Conservation (phyloP, 1,140 invertebrate species). For the Copidosoma floridanum region DNA sequence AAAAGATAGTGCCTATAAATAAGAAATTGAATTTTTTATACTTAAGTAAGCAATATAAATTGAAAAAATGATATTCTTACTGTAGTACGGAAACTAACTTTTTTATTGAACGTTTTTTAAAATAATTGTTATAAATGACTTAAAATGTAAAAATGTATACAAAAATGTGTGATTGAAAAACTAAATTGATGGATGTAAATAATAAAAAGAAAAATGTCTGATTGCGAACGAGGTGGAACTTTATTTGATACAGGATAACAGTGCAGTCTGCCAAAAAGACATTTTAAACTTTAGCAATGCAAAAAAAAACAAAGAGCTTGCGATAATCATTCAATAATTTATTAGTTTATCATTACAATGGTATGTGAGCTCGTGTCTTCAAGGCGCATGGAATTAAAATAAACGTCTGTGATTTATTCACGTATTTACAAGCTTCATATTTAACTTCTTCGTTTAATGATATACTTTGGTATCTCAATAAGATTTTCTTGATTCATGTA, state of each 20-base stretch:
- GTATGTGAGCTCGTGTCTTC: constrained; percentile 10
- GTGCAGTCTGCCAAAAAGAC: constrained; percentile 18
- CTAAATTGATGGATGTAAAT: too few species aligned
- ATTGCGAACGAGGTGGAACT: constrained; percentile 41
- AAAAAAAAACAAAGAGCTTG: constrained; percentile 16
- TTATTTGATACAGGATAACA: constrained; percentile 43
- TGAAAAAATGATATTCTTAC: too few species aligned
- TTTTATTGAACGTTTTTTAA: too few species aligned
- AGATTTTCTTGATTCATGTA: constrained; percentile 38
- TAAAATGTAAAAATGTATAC: not conserved
- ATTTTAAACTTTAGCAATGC: constrained; percentile 19
- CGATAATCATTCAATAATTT: constrained; percentile 19
- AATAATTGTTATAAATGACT: too few species aligned
- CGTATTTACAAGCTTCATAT: constrained; percentile 45
- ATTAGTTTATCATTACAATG: constrained; percentile 22
- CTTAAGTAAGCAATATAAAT: constrained; percentile 1
- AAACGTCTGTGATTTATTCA: constrained; percentile 42
- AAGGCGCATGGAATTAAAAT: constrained; percentile 37
- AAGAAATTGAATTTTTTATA: too few species aligned
- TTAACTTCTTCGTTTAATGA: too few species aligned
- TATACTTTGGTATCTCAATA: constrained; percentile 51
- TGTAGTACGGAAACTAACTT: too few species aligned
- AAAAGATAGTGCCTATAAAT: too few species aligned
- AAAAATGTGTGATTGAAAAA: too few species aligned
- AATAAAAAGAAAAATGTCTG: constrained; percentile 7